Conservation (phyloP, 2,797 vertebrate species). For the Lacerta bilineata region DNA sequence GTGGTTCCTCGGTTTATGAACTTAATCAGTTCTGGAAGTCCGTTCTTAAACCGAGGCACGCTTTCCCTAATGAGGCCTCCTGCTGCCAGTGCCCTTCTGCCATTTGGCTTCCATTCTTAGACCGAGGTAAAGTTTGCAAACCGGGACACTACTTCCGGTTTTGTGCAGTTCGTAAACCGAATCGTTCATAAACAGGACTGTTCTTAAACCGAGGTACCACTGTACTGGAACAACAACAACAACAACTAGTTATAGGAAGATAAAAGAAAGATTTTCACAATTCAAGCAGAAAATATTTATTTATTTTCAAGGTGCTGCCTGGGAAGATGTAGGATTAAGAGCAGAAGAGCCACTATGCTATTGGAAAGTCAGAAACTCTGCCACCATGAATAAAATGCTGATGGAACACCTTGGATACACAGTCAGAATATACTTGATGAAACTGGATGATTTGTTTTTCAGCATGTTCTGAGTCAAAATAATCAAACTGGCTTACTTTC, state of each 20-base stretch:
- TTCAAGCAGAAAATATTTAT: neutral
- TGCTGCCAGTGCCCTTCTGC: rapidly evolving
- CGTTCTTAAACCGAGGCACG: too few relatives aligned
- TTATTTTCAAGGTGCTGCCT: neutral
- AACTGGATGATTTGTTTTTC: neutral
- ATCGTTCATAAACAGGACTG: too few relatives aligned
- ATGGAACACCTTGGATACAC: neutral
- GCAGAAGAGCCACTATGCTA: neutral
- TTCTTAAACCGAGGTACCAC: too few relatives aligned
- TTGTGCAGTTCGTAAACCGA: too few relatives aligned
- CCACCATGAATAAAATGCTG: neutral
- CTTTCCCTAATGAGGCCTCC: too few relatives aligned
- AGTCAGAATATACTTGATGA: neutral
- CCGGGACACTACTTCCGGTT: too few relatives aligned
- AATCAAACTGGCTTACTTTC: neutral
- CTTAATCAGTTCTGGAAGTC: too few relatives aligned
- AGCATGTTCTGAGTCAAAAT: neutral
- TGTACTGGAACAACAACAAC: too few relatives aligned
- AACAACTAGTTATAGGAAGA: too few relatives aligned
- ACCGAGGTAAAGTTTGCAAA: too few relatives aligned
- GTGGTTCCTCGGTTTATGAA: too few relatives aligned
- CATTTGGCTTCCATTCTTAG: too few relatives aligned
- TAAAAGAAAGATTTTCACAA: neutral
- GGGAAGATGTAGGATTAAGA: neutral
- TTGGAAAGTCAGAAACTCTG: neutral